Percentiles rank a stretch among this genome's conserved stretches.
Conservation (phyloP, 1,140 invertebrate species). For the Chionoecetes opilio region DNA sequence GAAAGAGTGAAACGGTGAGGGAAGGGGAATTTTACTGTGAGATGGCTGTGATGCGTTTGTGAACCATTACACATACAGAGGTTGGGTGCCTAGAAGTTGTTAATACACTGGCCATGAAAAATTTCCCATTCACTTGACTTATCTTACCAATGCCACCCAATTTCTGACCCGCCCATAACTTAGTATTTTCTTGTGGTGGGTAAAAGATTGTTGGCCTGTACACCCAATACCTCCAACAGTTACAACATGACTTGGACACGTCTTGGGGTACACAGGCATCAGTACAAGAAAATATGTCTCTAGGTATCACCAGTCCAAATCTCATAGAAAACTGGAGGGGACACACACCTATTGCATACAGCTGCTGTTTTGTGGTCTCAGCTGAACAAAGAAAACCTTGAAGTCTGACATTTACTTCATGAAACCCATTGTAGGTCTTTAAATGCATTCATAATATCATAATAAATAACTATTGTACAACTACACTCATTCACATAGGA, state of each 20-base stretch:
- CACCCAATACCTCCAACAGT: background rate
- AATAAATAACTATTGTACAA: conserved; percentile 78
- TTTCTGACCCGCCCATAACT: background rate
- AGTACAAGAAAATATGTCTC: conserved; percentile 45
- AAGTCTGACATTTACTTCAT: conserved; percentile 13
- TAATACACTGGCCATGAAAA: background rate
- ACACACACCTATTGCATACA: conserved; percentile 42
- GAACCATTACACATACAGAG: background rate
- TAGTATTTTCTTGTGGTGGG: background rate
- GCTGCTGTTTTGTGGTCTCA: conserved; percentile 46
- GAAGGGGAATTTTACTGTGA: no score
- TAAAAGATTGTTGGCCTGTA: conserved; percentile 11
- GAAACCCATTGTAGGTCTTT: conserved; percentile 64
- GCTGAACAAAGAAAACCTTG: conserved; percentile 40
- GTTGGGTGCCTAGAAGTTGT: background rate
- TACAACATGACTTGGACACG: background rate
- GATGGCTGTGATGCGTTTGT: background rate
- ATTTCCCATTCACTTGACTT: background rate
- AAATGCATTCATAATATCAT: conserved; percentile 76
- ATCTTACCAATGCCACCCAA: background rate
- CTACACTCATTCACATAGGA: conserved; percentile 77
- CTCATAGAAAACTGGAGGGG: conserved; percentile 23
- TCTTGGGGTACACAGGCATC: conserved; percentile 43
- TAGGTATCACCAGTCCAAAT: conserved; percentile 6
- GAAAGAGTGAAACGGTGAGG: no score